Base-by-base conservation (phyloP, 2,888 invertebrate genomes). In the Halictus quadricinctus region DNA sequence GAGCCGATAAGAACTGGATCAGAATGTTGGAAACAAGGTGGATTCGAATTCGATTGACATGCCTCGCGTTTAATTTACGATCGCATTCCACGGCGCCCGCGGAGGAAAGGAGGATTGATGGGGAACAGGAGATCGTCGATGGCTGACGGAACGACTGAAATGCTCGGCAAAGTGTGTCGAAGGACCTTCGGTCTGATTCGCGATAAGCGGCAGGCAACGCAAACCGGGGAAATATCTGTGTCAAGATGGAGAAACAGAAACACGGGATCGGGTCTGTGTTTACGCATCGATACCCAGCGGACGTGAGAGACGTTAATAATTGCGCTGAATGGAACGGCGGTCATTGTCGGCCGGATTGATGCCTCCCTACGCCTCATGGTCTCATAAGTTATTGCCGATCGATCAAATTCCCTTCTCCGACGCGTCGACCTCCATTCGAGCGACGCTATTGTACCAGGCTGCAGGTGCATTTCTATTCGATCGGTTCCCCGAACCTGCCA, bases 331-430 rank as follows among this genome's bases (percentile, higher is more conserved):
- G 70, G 48, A 80, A 79, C 87, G 69, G 70, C 83, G 83, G 81
- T 87, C 87, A 87, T 79, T 87, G 87, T 87, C 87, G 87, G 54
- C 25, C 58, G 48, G 73, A 58, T 46, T 72, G 70, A 86, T 78
- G 78, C 73, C 54, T 72, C 36, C 21, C 46, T 46, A 15, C 76
- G 41, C 64, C 76, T 72, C 86, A 46, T 18, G 86, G 48, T 29
- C 54, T 76, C 50, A 43, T 74, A 82, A 86, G 81, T 86, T 81
- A 86, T 86, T 70, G 76, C 48, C 41, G 72, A 83, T 81, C 80
- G 73, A 86, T 73, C 76, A 66, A 72, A 82, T 82, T 79, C 86
- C 82, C 70, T 86, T 79, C 79, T 86, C 79, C 70, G 29, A 48
- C 60, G 43, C 58, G n/a, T 36, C 81, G 72, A 75, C 86, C 81